These are phyloP conservation scores for Caenorhabditis japonica DNA, from an alignment of 2,888 invertebrate species.

Conservation along the genomic window DNA sequence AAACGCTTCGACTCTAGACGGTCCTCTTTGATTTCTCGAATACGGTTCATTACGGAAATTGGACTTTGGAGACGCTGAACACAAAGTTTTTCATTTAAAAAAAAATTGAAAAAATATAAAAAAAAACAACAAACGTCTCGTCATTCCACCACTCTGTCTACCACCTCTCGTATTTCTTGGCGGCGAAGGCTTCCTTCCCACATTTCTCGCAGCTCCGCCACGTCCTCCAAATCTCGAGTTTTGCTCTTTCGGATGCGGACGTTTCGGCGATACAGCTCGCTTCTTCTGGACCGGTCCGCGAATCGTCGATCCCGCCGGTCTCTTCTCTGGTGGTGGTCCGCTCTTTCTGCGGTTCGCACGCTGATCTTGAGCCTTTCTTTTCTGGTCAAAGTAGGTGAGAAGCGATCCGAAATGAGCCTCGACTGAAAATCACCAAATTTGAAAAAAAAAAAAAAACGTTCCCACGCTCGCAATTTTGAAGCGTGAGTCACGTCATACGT, in stretches of 20 bases:
- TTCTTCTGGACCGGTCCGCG: slow-evolving; percentile 35
- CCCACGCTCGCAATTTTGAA: too few relatives aligned
- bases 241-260: background rate
- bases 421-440: slow-evolving; percentile 47
- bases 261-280: slow-evolving; percentile 22
- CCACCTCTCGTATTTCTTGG: slow-evolving; percentile 19
- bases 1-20: slow-evolving; percentile 15
- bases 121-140: slow-evolving; percentile 9
- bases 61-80: background rate
- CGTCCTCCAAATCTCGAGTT: slow-evolving; percentile 14
- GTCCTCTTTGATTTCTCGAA: background rate
- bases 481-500: too few relatives aligned
- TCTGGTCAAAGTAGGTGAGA: slow-evolving; percentile 49
- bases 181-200: slow-evolving; percentile 12
- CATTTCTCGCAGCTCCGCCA: slow-evolving; percentile 14
- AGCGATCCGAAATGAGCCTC: slow-evolving; percentile 59
- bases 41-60: background rate
- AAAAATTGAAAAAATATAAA: background rate
- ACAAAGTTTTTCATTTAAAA: too few relatives aligned
- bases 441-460: too few relatives aligned
- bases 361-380: slow-evolving; percentile 33
- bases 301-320: slow-evolving; percentile 48
- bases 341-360: slow-evolving; percentile 8
- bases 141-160: slow-evolving; percentile 4
- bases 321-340: slow-evolving; percentile 5